Evolutionary conservation across 2,113 vertebrate genomes (phyloP), one percentile per base, ranked within the genome.

Genomic region (Passer montanus): DNA sequence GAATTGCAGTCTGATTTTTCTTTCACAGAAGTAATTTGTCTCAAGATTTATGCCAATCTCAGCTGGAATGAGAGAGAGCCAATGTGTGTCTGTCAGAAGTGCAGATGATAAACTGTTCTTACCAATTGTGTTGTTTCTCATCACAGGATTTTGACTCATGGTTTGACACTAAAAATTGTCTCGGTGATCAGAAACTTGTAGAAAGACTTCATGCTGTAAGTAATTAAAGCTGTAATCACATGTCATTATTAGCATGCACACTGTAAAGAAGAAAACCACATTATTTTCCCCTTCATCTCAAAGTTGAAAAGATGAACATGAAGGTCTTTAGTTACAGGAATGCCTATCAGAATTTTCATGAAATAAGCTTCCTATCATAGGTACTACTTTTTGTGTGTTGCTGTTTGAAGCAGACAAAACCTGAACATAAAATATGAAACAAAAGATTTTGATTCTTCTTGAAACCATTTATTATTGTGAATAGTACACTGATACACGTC

Each of bases 161-260:
- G 99, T 99, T 99, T 49, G 99, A 99, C 94, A 99, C 99, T 75
- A 99, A 99, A 97, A 99, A 99, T 97, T 99, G 98, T 89, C 98
- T 99, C 0, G 99, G 99, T 87, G 99, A 99, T 97, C 98, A 99
- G 96, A 99, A 98, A 94, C 98, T 99, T 68, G 99, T 99, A 78
- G 98, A 99, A 95, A 98, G 99, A 93, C 98, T 99, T 96, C 98
- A 99, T 80, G 97, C 98, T 81, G 99, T 99, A 98, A 98, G 98
- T 98, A 97, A 87, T 89, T 75, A 69, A 77, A 93, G 59, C 73
- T 44, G 50, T 92, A 79, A 75, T 96, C 56, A 37, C 16, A 4
- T 74, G 78, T 69, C 50, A 18, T 79, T 15, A 4, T 82, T 93
- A 77, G 23, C 68, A 44, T 80, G 75, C 56, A 73, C 13, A 35